phyloP scores from a whole-genome alignment of 2,888 invertebrate genomes.

The Lasius fuliginosus region DNA sequence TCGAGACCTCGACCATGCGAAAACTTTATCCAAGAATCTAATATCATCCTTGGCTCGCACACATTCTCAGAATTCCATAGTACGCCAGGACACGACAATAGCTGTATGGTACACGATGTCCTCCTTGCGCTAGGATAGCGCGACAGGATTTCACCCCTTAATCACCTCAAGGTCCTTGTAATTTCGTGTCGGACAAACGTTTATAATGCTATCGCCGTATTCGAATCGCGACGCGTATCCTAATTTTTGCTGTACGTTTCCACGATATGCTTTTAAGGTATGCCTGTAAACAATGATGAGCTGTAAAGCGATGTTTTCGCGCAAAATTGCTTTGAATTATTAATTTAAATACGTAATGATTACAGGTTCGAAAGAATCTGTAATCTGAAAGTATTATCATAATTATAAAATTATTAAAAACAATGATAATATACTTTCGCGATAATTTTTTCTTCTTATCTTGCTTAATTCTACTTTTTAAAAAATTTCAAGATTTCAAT shows the following conservation, averaged over 20 bases:
- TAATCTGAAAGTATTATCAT: neutral
- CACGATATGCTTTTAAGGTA: neutral
- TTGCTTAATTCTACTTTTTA: neutral
- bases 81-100: slow-evolving; percentile 61
- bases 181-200: slow-evolving; percentile 53
- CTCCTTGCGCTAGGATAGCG: slow-evolving; percentile 34
- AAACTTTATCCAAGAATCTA: slow-evolving; percentile 86
- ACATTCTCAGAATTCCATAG: slow-evolving; percentile 83
- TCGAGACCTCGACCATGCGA: slow-evolving; percentile 82
- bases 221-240: neutral
- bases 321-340: neutral
- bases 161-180: slow-evolving; percentile 40
- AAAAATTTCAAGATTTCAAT: neutral
- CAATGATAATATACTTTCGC: neutral
- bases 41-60: slow-evolving; percentile 84
- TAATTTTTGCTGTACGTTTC: neutral
- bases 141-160: slow-evolving; percentile 60
- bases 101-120: slow-evolving; percentile 48
- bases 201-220: slow-evolving; percentile 27
- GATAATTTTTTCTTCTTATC: neutral
- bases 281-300: neutral
- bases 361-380: neutral
- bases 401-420: neutral
- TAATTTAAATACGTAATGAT: neutral
- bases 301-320: neutral